Evolutionary conservation across 2,113 vertebrate genomes (phyloP), one percentile per base, ranked within the genome.

Genomic region (Hippocampus zosterae): DNA sequence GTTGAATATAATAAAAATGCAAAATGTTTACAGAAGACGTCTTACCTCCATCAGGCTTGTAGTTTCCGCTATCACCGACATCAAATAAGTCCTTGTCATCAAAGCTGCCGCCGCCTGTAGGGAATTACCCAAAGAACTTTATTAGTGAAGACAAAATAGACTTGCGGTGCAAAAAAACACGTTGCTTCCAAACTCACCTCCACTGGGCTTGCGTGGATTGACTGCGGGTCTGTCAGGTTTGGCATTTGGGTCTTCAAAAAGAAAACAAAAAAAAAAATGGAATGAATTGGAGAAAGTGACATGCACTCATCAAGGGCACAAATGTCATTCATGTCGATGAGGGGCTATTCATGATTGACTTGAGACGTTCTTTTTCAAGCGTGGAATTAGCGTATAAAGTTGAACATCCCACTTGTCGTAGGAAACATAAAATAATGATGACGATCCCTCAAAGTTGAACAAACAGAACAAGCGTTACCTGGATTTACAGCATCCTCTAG

Each of bases 11-110:
- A 65, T 27, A 18, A 25, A 65, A 46, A 7, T 41, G 41, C 21
- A 12, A 11, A 41, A 27, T 42, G 18, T 5, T 41, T 13, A 25
- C 10, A 56, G 15, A 55, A 42, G 27, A 48, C 5, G 50, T 37
- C 76, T 62, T 68, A 90, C 88, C 77, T 59, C 65, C 81, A 37
- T 93, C 91, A 7, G 90, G 92, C 1, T 86, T 86, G 79, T 88
- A 85, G 23, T 27, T 80, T 8, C 57, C 82, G 0, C 55, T 80
- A 0, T 2, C 29, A 2, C 2, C 9, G 0, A 81, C 0, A 0
- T 57, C 63, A 0, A 7, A 0, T 53, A 93, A 81, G 74, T 91
- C 91, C 0, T 9, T 5, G 75, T 92, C 88, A 2, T 0, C 60
- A 1, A 93, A 83, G 2, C 0, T 4, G 60, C 76, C 84, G 10